phyloP scores from a whole-genome alignment of 1,140 invertebrate species.

The Eufriesea mexicana region DNA sequence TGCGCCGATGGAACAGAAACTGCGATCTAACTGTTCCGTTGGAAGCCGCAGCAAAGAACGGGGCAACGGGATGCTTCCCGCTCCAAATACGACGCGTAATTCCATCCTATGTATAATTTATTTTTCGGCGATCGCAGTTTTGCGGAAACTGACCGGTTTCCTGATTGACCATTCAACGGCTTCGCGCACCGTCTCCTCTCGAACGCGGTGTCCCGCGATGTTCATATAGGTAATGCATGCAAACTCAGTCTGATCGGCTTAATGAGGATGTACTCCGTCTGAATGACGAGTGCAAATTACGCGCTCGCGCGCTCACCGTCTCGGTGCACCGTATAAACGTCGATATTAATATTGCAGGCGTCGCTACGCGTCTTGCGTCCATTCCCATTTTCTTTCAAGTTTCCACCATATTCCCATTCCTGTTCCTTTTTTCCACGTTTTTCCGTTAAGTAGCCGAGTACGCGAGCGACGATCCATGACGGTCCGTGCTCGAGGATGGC shows the following conservation, averaged over 20 bases:
- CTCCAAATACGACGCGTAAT: slow-evolving; percentile 31
- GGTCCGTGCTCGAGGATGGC: no score
- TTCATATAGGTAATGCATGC: slow-evolving; percentile 61
- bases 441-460: background rate
- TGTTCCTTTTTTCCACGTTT: no score
- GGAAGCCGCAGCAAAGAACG: slow-evolving; percentile 13
- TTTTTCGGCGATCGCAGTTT: slow-evolving; percentile 40
- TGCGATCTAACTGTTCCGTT: slow-evolving; percentile 20
- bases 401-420: no score
- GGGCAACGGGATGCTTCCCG: slow-evolving; percentile 26
- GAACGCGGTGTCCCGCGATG: slow-evolving; percentile 39
- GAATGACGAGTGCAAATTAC: slow-evolving; percentile 65
- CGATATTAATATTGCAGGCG: slow-evolving; percentile 42
- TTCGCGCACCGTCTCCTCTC: slow-evolving; percentile 20
- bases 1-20: slow-evolving; percentile 17
- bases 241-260: slow-evolving; percentile 63
- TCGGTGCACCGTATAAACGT: slow-evolving; percentile 29
- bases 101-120: slow-evolving; percentile 40
- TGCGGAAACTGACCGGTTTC: slow-evolving; percentile 25
- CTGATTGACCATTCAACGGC: slow-evolving; percentile 47
- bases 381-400: background rate
- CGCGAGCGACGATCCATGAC: background rate
- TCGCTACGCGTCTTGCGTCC: slow-evolving; percentile 17
- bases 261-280: slow-evolving; percentile 67
- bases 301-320: slow-evolving; percentile 39